Evolutionary conservation across 1,140 invertebrate genomes (phyloP), one percentile per base, ranked within the genome.

Genomic region (Conus ventricosus): DNA sequence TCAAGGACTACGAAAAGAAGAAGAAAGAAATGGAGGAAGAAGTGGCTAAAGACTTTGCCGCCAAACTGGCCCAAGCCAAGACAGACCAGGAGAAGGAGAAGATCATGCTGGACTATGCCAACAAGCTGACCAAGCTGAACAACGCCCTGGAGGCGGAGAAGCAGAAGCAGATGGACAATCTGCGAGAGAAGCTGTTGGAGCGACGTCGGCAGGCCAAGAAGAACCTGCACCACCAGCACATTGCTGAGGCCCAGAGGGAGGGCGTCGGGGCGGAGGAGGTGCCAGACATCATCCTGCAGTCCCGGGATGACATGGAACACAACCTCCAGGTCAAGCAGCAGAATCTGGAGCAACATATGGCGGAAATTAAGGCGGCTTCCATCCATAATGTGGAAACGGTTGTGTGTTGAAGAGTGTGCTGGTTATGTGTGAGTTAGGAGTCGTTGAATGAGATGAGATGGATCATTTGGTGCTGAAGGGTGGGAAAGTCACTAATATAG

Each of bases 111-210:
- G 93, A 94, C n/a, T 94, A 94, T 89, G 92, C 92, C 17, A 91
- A 85, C 51, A 93, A 94, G 75, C 90, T 93, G 82, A 92, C 92
- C 87, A 93, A 93, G 82, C 87, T 94, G 23, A 91, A 92, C 57
- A 93, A 93, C 84, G 91, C 90, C 17, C 92, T 95, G 75, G 94
- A 94, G 90, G 94, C 93, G 87, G 92, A 93, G 90, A 95, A 95
- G 85, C 91, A 92, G 54, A 86, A 93, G 67, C 92, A 94, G 89
- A 87, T 95, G 67, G 90, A 91, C 8, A 84, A 87, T 20, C 67
- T 94, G 51, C 85, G 92, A 53, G 88, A 93, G 71, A 92, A 93
- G 88, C 91, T 95, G 15, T 55, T 94, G 23, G 92, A 95, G 25
- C 88, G 90, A 63, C 89, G 94, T 11, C 90, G 94, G 53, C 91